A percentile compares a stretch with the other conserved stretches of the same genome.
Conservation (phyloP, 1,140 invertebrate genomes). For the Aphis craccivora region DNA sequence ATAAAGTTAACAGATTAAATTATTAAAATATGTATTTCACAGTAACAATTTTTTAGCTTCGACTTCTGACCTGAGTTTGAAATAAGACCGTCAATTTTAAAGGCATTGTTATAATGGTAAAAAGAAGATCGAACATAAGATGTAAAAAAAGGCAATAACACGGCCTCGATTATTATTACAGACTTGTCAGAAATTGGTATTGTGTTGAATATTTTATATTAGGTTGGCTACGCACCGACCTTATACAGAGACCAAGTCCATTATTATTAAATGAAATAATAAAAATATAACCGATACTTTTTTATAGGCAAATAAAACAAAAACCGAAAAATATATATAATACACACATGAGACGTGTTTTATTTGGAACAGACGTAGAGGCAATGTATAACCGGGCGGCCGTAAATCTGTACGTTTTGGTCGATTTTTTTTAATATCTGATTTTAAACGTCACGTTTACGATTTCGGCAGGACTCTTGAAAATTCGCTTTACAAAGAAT, state of each 20-base stretch:
- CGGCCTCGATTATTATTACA: constrained; percentile 44
- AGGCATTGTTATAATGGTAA: background rate
- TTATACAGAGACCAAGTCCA: constrained; percentile 13
- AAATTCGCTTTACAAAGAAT: constrained; percentile 33
- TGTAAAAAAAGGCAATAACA: background rate
- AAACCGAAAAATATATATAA: constrained; percentile 34
- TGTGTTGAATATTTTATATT: constrained; percentile 41
- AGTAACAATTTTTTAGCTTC: background rate
- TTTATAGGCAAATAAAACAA: constrained; percentile 58
- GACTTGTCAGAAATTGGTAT: constrained; percentile 51
- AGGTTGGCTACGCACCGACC: background rate
- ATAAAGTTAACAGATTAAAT: background rate
- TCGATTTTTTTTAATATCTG: constrained; percentile 47
- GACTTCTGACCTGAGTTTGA: background rate
- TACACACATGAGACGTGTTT: constrained; percentile 13
- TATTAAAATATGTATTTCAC: background rate
- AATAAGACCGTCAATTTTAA: constrained; percentile 21
- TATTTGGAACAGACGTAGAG: constrained; percentile 25
- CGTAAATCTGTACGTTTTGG: constrained; percentile 46
- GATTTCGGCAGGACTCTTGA: constrained; percentile 17
- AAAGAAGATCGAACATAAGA: background rate
- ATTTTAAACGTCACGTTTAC: constrained; percentile 45
- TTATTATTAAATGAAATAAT: constrained; percentile 49
- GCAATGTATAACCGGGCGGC: constrained; percentile 6
- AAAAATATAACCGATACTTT: constrained; percentile 32